Base-by-base conservation (phyloP, 2,113 vertebrate species). In the Parus major region DNA sequence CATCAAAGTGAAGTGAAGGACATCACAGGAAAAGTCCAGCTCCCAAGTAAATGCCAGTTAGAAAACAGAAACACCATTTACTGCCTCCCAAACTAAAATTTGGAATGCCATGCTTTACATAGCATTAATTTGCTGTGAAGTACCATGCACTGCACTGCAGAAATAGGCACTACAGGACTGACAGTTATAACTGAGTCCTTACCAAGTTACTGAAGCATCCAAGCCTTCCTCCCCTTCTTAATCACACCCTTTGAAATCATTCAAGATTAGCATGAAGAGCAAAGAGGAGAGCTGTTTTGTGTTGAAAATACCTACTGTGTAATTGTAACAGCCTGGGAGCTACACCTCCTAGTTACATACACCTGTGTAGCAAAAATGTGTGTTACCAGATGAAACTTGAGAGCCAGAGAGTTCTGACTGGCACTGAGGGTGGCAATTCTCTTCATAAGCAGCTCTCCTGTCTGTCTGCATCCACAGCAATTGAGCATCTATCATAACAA, bases 401-500 rank as follows among this genome's bases (percentile, higher is more conserved):
- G 56, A 85, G 53, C 44, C 88, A 68, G 36, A 0, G 1, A 16
- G n/a, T 20, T 73, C 44, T 50, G 64, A n/a, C 44, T 52, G 72
- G 60, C 80, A 27, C 33, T 0, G 10, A 56, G 29, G 31, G 35
- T 15, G 65, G 72, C 18, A 76, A 24, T 29, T 60, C 86, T 77
- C 46, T 21, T 82, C 59, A 70, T 0, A 1, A 80, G 68, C 73
- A 36, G 78, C 68, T 33, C 52, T 56, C 65, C 75, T 68, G 39
- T 65, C 86, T 75, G 68, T 86, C 46, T 44, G 47, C 64, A 35
- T 23, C 53, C 76, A 52, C 72, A 55, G 71, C n/a, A 91, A 84
- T 0, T 55, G 46, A 93, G 28, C 42, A 79, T 66, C 76, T 68
- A 79, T 90, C 88, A 73, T 28, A 91, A 93, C 36, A 28, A 92